Evolutionary conservation across 1,140 invertebrate genomes (phyloP), one percentile per base, ranked within the genome.

Genomic region (Apis cerana): DNA sequence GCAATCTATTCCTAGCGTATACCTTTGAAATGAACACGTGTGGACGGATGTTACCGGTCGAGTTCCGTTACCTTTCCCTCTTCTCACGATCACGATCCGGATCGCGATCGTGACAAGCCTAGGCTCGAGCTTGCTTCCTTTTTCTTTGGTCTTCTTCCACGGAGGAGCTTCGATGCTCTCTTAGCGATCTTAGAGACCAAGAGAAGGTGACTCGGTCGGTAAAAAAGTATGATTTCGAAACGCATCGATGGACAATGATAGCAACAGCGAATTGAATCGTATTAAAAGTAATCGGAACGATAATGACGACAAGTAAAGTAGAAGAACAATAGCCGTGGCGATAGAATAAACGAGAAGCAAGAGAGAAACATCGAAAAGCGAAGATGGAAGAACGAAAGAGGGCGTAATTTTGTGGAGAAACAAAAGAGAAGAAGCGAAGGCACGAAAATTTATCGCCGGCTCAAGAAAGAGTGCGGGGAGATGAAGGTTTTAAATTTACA

Each of bases 61-160:
- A 75, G 79, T 75, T 81, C 79, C 79, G 79, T 81, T 81, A 81
- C 19, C 54, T 58, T 75, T 81, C 62, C 43, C 59, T 43, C 78
- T 48, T 64, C 54, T 33, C 68, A 10, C 56, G 10, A 23, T 54
- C 61, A 62, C 59, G 70, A 75, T 71, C 68, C 17, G 56, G 76
- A 79, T 48, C 27, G 58, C 72, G 54, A 23, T 62, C 77, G 77
- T 62, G 68, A 80, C 69, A n/a, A 33, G 56, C 50, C 56, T 52
- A 23, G 23, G 19, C 67, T 52, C 50, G 62, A 64, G 64, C 15
- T 10, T 19, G 15, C 43, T 33, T 54, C 75, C 59, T 67, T 67
- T 43, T 67, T 33, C 5, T 15, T 21, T 23, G n/a, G 23, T 74
- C 54, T 61, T 23, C 72, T n/a, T 50, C 72, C 19, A 23, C 9